Conservation (phyloP, 2,797 vertebrate species). For the Somateria mollissima region DNA sequence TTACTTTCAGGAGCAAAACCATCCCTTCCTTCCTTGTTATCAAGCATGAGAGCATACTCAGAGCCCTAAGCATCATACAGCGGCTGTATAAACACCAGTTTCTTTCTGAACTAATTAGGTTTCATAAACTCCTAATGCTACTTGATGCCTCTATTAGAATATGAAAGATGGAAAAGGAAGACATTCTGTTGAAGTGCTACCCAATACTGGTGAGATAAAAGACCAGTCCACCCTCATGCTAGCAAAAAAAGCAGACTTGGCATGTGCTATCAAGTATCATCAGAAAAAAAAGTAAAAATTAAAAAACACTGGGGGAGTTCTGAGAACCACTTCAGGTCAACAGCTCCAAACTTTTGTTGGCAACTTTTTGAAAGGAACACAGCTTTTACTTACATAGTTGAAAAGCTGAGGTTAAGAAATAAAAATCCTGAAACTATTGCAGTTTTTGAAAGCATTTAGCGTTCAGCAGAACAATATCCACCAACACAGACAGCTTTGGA, state of each 20-base stretch:
- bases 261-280: not conserved
- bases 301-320: not conserved
- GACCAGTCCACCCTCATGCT: not conserved
- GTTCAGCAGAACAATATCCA: not conserved
- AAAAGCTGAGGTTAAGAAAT: not conserved
- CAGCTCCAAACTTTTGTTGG: not conserved
- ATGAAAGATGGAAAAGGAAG: not conserved
- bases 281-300: not conserved
- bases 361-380: not conserved
- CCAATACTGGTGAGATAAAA: not conserved
- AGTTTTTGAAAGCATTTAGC: not conserved
- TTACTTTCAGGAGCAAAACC: not conserved
- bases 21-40: not conserved
- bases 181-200: not conserved
- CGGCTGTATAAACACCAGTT: not conserved
- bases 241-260: not conserved
- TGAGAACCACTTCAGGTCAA: not conserved
- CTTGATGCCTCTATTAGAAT: not conserved
- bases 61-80: not conserved
- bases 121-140: slow-evolving; percentile 3
- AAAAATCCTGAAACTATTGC: not conserved
- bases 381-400: not conserved
- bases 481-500: not conserved
- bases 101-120: not conserved
- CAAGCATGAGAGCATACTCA: not conserved